Conservation (phyloP, 2,113 vertebrate species). For the Tachuris rubrigastra region DNA sequence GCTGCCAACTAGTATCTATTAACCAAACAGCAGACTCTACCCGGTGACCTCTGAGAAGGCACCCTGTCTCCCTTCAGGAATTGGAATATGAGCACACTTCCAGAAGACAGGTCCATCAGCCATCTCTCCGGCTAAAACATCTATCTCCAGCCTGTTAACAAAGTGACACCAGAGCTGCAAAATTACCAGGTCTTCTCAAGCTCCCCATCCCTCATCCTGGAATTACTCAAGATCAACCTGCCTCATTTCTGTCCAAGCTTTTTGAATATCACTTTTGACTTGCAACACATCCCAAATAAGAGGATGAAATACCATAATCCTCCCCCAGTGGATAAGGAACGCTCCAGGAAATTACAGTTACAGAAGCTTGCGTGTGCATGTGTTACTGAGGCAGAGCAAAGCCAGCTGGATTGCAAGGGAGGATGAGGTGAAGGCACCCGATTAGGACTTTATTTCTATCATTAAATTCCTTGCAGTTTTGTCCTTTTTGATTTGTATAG, state of each 20-base stretch:
- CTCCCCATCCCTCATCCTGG: background rate
- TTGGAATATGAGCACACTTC: background rate
- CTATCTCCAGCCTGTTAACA: background rate
- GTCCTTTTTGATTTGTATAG: background rate
- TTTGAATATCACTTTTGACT: background rate
- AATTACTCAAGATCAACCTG: background rate
- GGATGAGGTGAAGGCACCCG: background rate
- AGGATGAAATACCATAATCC: background rate
- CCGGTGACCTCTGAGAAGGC: background rate
- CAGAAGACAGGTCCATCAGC: background rate
- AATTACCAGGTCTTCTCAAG: background rate
- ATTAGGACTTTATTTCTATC: background rate
- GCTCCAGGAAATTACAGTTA: background rate
- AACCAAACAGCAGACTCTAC: background rate
- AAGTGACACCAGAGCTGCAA: background rate
- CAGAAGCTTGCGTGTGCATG: background rate
- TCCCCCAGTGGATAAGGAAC: background rate
- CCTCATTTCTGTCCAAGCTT: background rate
- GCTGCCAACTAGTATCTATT: background rate
- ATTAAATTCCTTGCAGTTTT: background rate
- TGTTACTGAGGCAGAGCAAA: background rate
- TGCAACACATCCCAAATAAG: background rate
- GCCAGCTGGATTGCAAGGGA: rapidly evolving
- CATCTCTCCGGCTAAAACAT: background rate
- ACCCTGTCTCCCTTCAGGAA: background rate